Evolutionary conservation across 2,113 vertebrate species (phyloP).

Genomic region (Salvator merianae): DNA sequence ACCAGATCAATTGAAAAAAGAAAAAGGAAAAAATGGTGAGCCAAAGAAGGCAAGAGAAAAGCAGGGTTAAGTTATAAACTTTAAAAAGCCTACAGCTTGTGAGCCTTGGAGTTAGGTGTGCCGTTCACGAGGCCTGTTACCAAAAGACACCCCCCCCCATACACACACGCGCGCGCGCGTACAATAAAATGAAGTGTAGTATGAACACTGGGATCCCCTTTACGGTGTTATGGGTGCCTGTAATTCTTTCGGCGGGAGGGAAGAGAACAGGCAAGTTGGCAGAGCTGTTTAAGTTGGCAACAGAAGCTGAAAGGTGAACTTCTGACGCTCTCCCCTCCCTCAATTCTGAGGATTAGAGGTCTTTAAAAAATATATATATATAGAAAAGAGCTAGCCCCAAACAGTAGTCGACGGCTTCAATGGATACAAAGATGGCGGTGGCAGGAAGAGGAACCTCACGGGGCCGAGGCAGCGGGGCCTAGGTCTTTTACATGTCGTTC

Average conservation of each 20-base stretch:
- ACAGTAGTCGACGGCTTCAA: not conserved
- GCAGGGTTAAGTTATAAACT: conserved; percentile 21
- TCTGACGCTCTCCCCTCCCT: conserved; percentile 29
- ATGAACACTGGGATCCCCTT: conserved; percentile 70
- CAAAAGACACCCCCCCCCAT: conserved; percentile 26
- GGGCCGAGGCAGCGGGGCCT: conserved; percentile 47
- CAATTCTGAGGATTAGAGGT: conserved; percentile 57
- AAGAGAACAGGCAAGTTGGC: conserved; percentile 24
- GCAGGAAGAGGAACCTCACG: too few species aligned
- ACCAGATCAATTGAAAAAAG: too few species aligned
- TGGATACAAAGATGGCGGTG: not conserved
- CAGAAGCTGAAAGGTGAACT: conserved; percentile 9
- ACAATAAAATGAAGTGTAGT: conserved; percentile 69
- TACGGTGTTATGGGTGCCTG: conserved; percentile 62
- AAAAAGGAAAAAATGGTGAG: not conserved
- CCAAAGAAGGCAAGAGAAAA: not conserved
- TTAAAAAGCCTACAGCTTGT: conserved; percentile 41
- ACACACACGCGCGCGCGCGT: not conserved
- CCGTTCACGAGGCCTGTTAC: conserved; percentile 64
- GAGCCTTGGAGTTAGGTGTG: conserved; percentile 51
- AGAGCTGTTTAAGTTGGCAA: conserved; percentile 58
- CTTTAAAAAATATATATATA: not conserved
- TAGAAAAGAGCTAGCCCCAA: not conserved
- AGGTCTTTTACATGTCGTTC: conserved; percentile 83
- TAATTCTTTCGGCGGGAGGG: conserved; percentile 12